Evolutionary conservation across 2,797 vertebrate species (phyloP).

Genomic region (Acridotheres tristis): DNA sequence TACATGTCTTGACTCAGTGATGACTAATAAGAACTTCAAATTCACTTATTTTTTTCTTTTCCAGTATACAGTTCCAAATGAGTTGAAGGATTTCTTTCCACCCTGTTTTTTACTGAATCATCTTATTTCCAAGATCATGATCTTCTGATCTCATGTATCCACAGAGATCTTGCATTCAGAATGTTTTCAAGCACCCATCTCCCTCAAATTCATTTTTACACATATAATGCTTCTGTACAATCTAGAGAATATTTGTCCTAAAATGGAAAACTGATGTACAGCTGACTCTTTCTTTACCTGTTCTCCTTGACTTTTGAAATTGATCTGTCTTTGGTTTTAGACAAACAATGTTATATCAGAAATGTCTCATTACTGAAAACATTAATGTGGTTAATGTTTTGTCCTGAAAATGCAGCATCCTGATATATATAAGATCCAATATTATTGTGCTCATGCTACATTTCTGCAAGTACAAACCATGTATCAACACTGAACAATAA

Average conservation of each 20-base stretch:
- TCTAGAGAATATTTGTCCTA: not conserved
- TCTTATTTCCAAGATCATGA: not conserved
- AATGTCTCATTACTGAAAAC: constrained; percentile 32
- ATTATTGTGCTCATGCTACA: not conserved
- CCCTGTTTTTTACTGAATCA: not conserved
- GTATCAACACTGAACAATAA: not conserved
- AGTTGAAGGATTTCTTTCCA: not conserved
- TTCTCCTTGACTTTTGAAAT: not conserved
- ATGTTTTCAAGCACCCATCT: not conserved
- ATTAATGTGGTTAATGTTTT: not conserved
- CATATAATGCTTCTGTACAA: not conserved
- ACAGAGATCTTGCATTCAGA: not conserved
- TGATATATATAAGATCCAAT: not conserved
- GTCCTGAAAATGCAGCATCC: not conserved
- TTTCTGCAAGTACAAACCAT: not conserved
- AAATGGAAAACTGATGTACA: not conserved
- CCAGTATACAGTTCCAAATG: not conserved
- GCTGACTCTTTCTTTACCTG: not conserved
- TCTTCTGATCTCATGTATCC: not conserved
- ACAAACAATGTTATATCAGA: not conserved
- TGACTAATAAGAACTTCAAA: not conserved
- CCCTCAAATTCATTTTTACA: not conserved
- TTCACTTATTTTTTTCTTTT: not conserved
- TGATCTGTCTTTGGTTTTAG: constrained; percentile 16
- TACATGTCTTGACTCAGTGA: not conserved